Base-by-base conservation (phyloP, 2,113 vertebrate species). In the Phrynosoma platyrhinos region DNA sequence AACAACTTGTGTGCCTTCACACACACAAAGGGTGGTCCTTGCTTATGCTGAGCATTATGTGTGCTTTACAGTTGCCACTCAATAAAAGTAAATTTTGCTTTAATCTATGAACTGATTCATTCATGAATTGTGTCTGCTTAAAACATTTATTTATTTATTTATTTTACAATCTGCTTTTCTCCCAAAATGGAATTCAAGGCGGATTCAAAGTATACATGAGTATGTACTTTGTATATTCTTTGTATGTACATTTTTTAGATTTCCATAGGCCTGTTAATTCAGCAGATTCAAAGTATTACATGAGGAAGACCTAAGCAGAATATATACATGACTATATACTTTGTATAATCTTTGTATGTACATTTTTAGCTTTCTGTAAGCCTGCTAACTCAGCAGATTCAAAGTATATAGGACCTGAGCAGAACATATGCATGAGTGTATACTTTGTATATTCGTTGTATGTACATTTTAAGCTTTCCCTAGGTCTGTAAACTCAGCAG, bases 241-340 rank as follows among this genome's bases (percentile, higher is more conserved):
- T 3, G 0, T 0, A 74, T 13, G 25, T 81, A 47, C 16, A 2
- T 1, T 9, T 23, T 88, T 20, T 76, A 91, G 69, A 55, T 91
- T 68, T 84, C 87, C 82, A 53, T 2, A 89, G 82, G 80, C 90
- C 78, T 69, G 30, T 92, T 87, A 90, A 78, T 55, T 93, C 71
- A 20, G 42, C 75, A 84, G 79, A 87, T 89, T 85, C 88, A 36
- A 64, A 21, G 62, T 64, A 64, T 64, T 36, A 36, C 36, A 16
- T 89, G 36, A 36, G 36, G 36, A 47, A 36, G 36, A 36, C 36
- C 36, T 36, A 36, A 36, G 36, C 36, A 36, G 36, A 36, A 36
- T 36, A 36, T 36, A 36, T 36, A 36, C 25, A 21, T 68, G 66
- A 7, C 7, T 69, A 69, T 69, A 69, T 68, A 25, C 20, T 20